These are phyloP conservation scores for Cephus pulcher DNA, from an alignment of 2,888 invertebrate genomes.

Conservation along the genomic window DNA sequence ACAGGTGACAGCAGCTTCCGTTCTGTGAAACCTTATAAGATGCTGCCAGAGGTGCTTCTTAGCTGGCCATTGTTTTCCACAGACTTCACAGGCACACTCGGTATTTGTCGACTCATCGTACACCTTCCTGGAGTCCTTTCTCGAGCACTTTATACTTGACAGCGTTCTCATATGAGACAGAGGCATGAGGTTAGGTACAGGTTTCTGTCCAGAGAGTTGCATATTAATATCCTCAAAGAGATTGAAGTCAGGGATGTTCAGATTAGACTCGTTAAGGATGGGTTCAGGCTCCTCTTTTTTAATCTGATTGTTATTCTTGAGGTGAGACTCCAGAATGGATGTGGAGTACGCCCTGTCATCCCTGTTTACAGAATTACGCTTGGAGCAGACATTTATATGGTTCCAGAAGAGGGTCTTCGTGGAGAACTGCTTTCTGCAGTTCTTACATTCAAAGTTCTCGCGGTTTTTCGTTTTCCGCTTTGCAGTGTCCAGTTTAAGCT, in stretches of 20 bases:
- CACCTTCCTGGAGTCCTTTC: conserved; percentile 67
- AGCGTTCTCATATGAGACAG: conserved; percentile 41
- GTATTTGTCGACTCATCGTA: conserved; percentile 68
- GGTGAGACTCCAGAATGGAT: conserved; percentile 57
- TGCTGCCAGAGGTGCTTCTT: conserved; percentile 74
- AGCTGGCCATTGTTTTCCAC: conserved; percentile 72
- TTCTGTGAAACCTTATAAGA: conserved; percentile 70
- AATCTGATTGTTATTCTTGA: conserved; percentile 60
- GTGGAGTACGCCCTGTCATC: conserved; percentile 34
- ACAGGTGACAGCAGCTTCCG: conserved; percentile 71
- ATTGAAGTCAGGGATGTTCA: conserved; percentile 64
- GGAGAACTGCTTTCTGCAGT: conserved; percentile 58
- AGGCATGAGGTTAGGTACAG: conserved; percentile 61
- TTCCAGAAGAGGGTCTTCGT: conserved; percentile 58
- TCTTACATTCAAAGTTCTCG: conserved; percentile 58
- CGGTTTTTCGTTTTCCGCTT: conserved; percentile 39
- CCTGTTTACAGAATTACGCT: conserved; percentile 29
- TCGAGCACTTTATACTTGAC: conserved; percentile 52
- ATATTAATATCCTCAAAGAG: conserved; percentile 64
- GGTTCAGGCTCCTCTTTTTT: conserved; percentile 50
- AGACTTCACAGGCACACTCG: conserved; percentile 69
- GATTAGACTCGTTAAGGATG: conserved; percentile 47
- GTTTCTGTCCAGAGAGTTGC: conserved; percentile 60
- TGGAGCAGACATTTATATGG: conserved; percentile 55
- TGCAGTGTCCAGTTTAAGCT: conserved; percentile 37